Evolutionary conservation across 2,888 invertebrate species (phyloP).

Genomic region (Nesidiocoris tenuis): DNA sequence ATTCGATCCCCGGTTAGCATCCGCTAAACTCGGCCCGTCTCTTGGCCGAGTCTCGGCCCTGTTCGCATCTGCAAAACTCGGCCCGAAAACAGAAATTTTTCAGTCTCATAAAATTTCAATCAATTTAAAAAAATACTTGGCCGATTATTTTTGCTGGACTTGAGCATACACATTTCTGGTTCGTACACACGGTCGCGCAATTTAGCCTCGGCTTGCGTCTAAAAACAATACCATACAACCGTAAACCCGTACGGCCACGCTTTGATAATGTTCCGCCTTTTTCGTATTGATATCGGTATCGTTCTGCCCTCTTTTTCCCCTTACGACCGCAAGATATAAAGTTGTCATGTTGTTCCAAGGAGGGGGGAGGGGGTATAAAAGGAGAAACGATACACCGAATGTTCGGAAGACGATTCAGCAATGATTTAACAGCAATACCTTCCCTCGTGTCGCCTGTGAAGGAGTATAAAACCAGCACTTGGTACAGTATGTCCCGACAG

Average conservation of each 20-base stretch:
- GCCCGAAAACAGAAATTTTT: no score
- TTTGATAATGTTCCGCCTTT: slow-evolving; percentile 29
- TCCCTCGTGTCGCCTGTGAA: not conserved
- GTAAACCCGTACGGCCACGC: slow-evolving; percentile 26
- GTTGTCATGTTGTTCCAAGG: slow-evolving; percentile 17
- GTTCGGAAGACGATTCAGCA: not conserved
- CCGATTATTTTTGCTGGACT: no score
- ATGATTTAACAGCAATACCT: not conserved
- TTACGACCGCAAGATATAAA: slow-evolving; percentile 31
- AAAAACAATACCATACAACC: slow-evolving; percentile 18
- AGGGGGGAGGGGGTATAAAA: not conserved
- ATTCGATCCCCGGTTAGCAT: no score
- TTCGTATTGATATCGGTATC: not conserved
- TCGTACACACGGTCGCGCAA: no score
- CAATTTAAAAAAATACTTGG: no score
- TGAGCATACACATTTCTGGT: no score
- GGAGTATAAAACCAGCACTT: not conserved
- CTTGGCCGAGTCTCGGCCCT: no score
- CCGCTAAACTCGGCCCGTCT: no score
- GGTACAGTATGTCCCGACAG: not conserved
- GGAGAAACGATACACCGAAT: not conserved
- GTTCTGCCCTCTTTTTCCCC: slow-evolving; percentile 16
- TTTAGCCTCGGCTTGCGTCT: not conserved
- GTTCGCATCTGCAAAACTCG: no score
- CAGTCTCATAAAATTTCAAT: no score